phyloP scores from a whole-genome alignment of 2,888 invertebrate genomes.

The Phrixothrix hirtus region DNA sequence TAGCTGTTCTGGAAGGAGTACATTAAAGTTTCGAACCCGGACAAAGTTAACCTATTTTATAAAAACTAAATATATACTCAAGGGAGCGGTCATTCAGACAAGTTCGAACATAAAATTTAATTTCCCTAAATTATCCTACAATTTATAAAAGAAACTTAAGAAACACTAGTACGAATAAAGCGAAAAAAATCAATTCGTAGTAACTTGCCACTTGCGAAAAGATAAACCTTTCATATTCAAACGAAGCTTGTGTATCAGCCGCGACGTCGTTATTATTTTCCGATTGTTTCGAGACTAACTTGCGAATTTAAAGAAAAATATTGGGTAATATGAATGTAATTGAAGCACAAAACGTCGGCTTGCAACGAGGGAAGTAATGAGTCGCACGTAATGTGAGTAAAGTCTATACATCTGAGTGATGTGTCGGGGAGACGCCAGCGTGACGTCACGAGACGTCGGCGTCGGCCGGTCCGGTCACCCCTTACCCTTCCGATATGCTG shows the following conservation, averaged over 20 bases:
- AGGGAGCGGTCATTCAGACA: slow-evolving; percentile 1
- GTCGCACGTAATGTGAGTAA: slow-evolving; percentile 44
- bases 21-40: slow-evolving; percentile 4
- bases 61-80: slow-evolving; percentile 11
- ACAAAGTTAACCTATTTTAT: slow-evolving; percentile 11
- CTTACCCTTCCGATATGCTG: slow-evolving; percentile 25
- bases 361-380: slow-evolving; percentile 39
- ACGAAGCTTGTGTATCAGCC: slow-evolving; percentile 2
- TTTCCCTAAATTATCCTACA: slow-evolving; percentile 14
- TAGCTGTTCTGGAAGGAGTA: background rate
- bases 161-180: slow-evolving; percentile 1
- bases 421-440: slow-evolving; percentile 49
- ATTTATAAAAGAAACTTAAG: slow-evolving; percentile 4
- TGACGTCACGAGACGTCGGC: slow-evolving; percentile 51
- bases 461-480: slow-evolving; percentile 44
- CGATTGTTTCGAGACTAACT: slow-evolving; percentile 3
- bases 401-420: slow-evolving; percentile 47
- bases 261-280: slow-evolving; percentile 4
- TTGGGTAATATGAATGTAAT: slow-evolving; percentile 17
- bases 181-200: slow-evolving; percentile 18
- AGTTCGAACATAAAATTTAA: slow-evolving; percentile 14
- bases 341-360: slow-evolving; percentile 16
- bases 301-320: background rate
- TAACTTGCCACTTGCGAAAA: slow-evolving; percentile 18
- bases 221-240: slow-evolving; percentile 17